These are phyloP conservation scores for Erinaceus europaeus DNA, from an alignment of 2,113 vertebrate species.

Conservation along the genomic window DNA sequence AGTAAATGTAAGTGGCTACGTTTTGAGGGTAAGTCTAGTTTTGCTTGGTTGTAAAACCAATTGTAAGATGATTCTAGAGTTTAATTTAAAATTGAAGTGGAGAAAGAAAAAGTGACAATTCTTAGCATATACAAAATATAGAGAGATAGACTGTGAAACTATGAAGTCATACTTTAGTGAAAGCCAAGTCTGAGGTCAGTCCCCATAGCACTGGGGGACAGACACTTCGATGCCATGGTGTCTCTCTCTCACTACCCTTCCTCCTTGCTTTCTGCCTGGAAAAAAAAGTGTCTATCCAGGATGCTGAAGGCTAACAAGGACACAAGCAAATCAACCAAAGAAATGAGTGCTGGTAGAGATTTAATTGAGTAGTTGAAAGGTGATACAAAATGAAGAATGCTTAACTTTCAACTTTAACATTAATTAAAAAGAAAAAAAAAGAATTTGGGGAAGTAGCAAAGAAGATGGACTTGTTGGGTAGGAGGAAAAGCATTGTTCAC, in stretches of 20 bases:
- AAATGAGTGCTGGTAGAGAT: too few relatives aligned
- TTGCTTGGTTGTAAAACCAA: not conserved
- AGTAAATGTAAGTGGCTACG: rapidly evolving
- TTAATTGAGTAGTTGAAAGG: too few relatives aligned
- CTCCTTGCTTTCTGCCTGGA: too few relatives aligned
- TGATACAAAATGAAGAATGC: not conserved
- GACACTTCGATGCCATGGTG: too few relatives aligned
- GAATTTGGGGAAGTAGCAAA: not conserved
- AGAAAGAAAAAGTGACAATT: not conserved
- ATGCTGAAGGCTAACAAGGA: too few relatives aligned
- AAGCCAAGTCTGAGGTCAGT: too few relatives aligned
- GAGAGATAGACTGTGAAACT: not conserved
- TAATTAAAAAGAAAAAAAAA: not conserved
- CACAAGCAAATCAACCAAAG: not conserved
- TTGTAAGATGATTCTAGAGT: too few relatives aligned
- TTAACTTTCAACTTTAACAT: too few relatives aligned
- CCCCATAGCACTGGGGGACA: too few relatives aligned
- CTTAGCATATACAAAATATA: not conserved
- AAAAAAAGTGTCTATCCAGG: not conserved
- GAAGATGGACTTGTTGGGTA: not conserved
- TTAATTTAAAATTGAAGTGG: not conserved
- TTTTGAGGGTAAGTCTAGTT: not conserved
- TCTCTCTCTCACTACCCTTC: too few relatives aligned
- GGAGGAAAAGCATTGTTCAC: not conserved
- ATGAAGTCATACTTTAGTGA: too few relatives aligned